phyloP scores from a whole-genome alignment of 2,113 vertebrate species.

The Hemibagrus wyckioides region DNA sequence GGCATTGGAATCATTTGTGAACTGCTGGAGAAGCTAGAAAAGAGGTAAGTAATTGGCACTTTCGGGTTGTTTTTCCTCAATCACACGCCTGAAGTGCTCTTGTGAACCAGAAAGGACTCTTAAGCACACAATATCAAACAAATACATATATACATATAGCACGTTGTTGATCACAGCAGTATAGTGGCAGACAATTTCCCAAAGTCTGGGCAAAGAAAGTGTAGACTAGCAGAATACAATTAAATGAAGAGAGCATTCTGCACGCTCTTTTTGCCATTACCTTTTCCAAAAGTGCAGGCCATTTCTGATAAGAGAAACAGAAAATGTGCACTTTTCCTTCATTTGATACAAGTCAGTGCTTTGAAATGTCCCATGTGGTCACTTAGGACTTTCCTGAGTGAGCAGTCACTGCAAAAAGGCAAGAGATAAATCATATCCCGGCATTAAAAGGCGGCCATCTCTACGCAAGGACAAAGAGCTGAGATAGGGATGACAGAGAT shows the following conservation, averaged over 20 bases:
- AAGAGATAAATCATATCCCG: conserved; percentile 21
- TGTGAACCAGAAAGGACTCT: background rate
- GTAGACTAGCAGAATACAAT: background rate
- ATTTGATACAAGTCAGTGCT: background rate
- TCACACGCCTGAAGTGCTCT: background rate
- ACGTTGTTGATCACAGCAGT: background rate
- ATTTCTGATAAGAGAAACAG: conserved; percentile 13
- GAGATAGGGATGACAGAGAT: conserved; percentile 12
- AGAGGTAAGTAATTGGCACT: conserved; percentile 8
- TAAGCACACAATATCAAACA: background rate
- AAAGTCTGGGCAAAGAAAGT: background rate
- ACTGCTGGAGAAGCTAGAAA: background rate
- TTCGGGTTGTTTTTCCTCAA: background rate
- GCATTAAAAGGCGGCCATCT: conserved; percentile 4
- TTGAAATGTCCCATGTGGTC: conserved; percentile 24
- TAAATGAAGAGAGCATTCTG: background rate
- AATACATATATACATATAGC: background rate
- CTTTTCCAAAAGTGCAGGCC: background rate
- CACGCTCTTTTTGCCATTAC: background rate
- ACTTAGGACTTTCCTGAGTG: conserved; percentile 30
- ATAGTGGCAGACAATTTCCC: background rate
- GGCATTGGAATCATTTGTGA: background rate
- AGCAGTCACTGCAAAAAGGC: conserved; percentile 4
- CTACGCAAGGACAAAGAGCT: conserved; percentile 13
- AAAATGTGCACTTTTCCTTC: conserved; percentile 28